A percentile compares a stretch with the other conserved stretches of the same genome.
phyloP scores from a whole-genome alignment of 2,888 invertebrate genomes.

The Cheilosia grossa region DNA sequence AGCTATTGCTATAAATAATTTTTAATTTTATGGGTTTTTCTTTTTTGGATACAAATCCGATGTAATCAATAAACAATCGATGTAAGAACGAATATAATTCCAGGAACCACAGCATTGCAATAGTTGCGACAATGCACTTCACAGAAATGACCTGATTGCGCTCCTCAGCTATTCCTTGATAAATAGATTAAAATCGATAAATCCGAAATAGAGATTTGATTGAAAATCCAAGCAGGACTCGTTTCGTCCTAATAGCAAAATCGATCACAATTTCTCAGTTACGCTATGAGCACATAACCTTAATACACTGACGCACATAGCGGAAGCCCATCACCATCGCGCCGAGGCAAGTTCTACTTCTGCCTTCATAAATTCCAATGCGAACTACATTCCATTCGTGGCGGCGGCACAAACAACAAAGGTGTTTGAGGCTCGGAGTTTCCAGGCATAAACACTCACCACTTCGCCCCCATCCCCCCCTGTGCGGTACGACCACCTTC shows the following conservation, averaged over 20 bases:
- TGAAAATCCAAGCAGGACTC: conserved; percentile 26
- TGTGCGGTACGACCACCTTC: conserved; percentile 7
- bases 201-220: conserved; percentile 10
- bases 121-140: background rate
- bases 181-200: conserved; percentile 24
- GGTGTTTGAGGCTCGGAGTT: conserved; percentile 28
- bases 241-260: conserved; percentile 34
- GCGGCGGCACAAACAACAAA: conserved; percentile 36
- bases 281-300: conserved; percentile 31
- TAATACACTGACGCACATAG: conserved; percentile 34
- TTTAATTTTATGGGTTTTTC: background rate
- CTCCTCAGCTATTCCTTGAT: background rate
- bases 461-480: no score
- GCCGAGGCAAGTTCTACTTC: background rate
- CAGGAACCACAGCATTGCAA: no score
- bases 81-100: no score
- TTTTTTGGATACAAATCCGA: conserved; percentile 6
- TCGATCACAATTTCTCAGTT: conserved; percentile 48
- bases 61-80: conserved; percentile 3
- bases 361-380: conserved; percentile 45
- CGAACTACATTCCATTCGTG: conserved; percentile 38
- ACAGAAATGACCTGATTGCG: background rate
- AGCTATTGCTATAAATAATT: conserved; percentile 15
- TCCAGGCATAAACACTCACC: conserved; percentile 12
- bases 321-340: conserved; percentile 14